These are phyloP conservation scores for Drosophila anomalata DNA, from an alignment of 2,888 invertebrate genomes.

Conservation along the genomic window DNA sequence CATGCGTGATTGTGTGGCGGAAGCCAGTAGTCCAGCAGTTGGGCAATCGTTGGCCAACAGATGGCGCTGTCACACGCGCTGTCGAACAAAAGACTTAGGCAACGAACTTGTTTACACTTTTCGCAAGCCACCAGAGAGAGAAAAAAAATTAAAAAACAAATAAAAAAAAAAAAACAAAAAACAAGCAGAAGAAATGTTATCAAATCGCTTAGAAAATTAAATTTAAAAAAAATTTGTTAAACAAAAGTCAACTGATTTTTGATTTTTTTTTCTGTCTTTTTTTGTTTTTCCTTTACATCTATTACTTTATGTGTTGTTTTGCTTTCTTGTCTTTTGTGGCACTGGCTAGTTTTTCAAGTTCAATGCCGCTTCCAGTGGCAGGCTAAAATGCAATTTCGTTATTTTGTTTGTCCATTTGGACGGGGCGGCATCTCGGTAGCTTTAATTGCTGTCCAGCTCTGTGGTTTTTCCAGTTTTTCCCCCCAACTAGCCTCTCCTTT, in stretches of 20 bases:
- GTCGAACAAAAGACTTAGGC: slow-evolving; percentile 75
- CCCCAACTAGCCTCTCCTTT: slow-evolving; percentile 6
- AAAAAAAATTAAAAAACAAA: too few species aligned
- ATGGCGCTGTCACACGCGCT: slow-evolving; percentile 44
- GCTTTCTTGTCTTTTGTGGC: slow-evolving; percentile 5
- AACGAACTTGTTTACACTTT: slow-evolving; percentile 76
- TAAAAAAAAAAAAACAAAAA: slow-evolving; percentile 5
- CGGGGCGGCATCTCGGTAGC: slow-evolving; percentile 44
- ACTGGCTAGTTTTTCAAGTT: slow-evolving; percentile 71
- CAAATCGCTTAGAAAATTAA: slow-evolving; percentile 56
- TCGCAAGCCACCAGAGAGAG: slow-evolving; percentile 58
- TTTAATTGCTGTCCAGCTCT: slow-evolving; percentile 61
- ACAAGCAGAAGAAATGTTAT: slow-evolving; percentile 53
- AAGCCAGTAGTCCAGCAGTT: slow-evolving; percentile 47
- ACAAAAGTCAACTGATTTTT: slow-evolving; percentile 58
- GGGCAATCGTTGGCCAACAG: slow-evolving; percentile 66
- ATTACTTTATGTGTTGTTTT: not conserved
- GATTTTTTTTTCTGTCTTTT: not conserved
- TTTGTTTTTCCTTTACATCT: not conserved
- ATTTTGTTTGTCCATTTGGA: slow-evolving; percentile 59
- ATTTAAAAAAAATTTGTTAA: slow-evolving; percentile 44
- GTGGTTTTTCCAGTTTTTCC: slow-evolving; percentile 69
- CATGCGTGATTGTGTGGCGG: slow-evolving; percentile 50
- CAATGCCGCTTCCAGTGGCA: slow-evolving; percentile 66
- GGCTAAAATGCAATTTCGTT: slow-evolving; percentile 76